A percentile compares a stretch with the other conserved stretches of the same genome.
These are phyloP conservation scores for Drosophila histrio DNA, from an alignment of 2,888 invertebrate genomes.

Conservation along the genomic window DNA sequence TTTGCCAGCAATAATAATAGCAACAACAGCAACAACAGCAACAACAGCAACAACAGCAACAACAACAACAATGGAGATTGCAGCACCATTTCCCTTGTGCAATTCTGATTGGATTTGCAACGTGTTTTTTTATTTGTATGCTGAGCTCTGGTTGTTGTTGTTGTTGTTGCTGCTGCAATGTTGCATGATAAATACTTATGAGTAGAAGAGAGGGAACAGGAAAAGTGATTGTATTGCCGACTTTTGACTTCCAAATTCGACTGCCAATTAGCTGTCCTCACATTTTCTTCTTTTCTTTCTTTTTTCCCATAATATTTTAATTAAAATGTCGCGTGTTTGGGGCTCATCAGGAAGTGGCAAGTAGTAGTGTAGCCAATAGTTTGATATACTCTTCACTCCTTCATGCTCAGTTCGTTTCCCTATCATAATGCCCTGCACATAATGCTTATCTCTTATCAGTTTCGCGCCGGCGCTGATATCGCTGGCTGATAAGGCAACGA, in stretches of 20 bases:
- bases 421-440: conserved; percentile 9
- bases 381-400: background rate
- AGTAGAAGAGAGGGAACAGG: background rate
- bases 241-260: conserved; percentile 27
- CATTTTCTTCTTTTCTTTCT: background rate
- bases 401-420: background rate
- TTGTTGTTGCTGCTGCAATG: conserved; percentile 32
- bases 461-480: conserved; percentile 63
- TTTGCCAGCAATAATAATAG: conserved; percentile 25
- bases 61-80: conserved; percentile 52
- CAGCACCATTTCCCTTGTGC: conserved; percentile 44
- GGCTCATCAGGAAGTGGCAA: conserved; percentile 22
- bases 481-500: conserved; percentile 51
- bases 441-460: conserved; percentile 69
- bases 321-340: conserved; percentile 67
- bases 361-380: too few relatives aligned
- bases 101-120: conserved; percentile 68
- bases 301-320: conserved; percentile 61
- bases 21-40: conserved; percentile 32
- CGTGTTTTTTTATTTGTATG: conserved; percentile 28
- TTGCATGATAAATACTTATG: conserved; percentile 49
- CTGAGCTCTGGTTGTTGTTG: conserved; percentile 19
- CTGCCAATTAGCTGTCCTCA: conserved; percentile 53
- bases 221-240: conserved; percentile 21
- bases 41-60: conserved; percentile 23